phyloP scores from a whole-genome alignment of 2,113 vertebrate genomes.

The Vicugna pacos region DNA sequence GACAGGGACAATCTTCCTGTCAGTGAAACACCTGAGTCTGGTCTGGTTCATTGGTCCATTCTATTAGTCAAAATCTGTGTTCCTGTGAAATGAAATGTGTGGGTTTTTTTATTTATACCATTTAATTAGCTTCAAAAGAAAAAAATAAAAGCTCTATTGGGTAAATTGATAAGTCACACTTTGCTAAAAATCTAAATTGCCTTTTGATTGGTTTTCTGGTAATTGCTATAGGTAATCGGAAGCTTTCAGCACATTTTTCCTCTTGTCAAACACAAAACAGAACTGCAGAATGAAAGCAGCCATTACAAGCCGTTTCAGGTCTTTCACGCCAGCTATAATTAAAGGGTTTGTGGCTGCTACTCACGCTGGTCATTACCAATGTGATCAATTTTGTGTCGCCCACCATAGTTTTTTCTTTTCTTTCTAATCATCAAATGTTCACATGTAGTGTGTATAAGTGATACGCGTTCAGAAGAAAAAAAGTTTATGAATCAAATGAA shows the following conservation, averaged over 20 bases:
- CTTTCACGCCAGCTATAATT: conserved; percentile 65
- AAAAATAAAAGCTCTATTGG: conserved; percentile 50
- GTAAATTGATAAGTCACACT: conserved; percentile 78
- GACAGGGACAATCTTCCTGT: conserved; percentile 54
- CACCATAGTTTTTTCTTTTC: background rate
- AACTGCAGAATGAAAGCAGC: conserved; percentile 77
- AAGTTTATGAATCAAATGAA: conserved; percentile 49
- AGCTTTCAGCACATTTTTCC: conserved; percentile 73
- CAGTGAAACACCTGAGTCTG: conserved; percentile 16
- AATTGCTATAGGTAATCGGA: conserved; percentile 79
- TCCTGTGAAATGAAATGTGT: conserved; percentile 49
- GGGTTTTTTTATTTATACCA: background rate
- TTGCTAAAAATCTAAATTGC: conserved; percentile 79
- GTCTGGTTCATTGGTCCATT: conserved; percentile 60
- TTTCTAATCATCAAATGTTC: background rate
- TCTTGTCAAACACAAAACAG: conserved; percentile 75
- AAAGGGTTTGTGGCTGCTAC: conserved; percentile 65
- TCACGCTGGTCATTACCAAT: conserved; percentile 62
- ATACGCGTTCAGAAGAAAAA: background rate
- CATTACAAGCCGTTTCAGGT: conserved; percentile 50
- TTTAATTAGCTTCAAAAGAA: conserved; percentile 72
- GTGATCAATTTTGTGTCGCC: conserved; percentile 27
- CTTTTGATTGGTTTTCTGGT: conserved; percentile 78
- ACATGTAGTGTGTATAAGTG: background rate
- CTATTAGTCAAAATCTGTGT: conserved; percentile 45